These are phyloP conservation scores for Tupaia chinensis DNA, from an alignment of 2,113 vertebrate genomes.

Conservation along the genomic window DNA sequence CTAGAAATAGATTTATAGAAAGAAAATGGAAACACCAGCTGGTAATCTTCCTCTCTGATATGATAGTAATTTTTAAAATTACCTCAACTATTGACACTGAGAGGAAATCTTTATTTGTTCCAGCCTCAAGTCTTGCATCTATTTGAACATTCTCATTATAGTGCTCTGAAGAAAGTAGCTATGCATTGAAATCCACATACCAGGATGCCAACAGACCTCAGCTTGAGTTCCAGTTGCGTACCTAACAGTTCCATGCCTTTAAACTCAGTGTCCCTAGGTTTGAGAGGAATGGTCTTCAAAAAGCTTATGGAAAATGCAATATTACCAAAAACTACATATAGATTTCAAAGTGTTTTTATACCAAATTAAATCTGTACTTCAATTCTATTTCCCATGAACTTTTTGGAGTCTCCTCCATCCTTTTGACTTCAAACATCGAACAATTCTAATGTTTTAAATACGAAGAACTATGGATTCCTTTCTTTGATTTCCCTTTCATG, in stretches of 20 bases:
- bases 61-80: constrained; percentile 84
- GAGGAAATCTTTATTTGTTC: constrained; percentile 76
- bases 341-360: too few relatives aligned
- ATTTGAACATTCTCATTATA: constrained; percentile 54
- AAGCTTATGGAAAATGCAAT: too few relatives aligned
- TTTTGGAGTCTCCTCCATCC: too few relatives aligned
- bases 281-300: neutral
- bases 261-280: neutral
- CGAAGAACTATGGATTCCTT: neutral
- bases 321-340: too few relatives aligned
- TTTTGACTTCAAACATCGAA: neutral
- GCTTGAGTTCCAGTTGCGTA: neutral
- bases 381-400: too few relatives aligned
- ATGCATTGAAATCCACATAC: neutral
- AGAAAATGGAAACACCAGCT: constrained; percentile 82
- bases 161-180: constrained; percentile 53
- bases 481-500: neutral
- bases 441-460: neutral
- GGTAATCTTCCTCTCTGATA: constrained; percentile 75
- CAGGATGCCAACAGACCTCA: neutral
- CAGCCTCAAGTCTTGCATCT: constrained; percentile 60
- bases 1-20: constrained; percentile 84
- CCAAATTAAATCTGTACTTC: too few relatives aligned
- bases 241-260: neutral
- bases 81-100: constrained; percentile 78